Conservation (phyloP, 2,888 invertebrate species). For the Scaptomyza reducta region DNA sequence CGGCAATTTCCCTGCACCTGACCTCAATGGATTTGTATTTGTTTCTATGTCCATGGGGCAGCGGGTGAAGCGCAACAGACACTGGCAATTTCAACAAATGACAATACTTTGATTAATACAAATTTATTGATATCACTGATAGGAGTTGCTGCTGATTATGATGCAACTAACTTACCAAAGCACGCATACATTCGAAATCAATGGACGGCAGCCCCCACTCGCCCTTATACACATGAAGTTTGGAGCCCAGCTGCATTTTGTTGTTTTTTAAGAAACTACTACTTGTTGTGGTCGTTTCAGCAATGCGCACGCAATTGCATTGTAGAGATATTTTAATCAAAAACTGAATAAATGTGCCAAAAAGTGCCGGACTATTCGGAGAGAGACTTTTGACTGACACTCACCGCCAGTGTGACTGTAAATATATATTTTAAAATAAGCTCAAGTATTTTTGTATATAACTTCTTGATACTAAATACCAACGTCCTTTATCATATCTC, state of each 20-base stretch:
- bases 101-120: constrained; percentile 32
- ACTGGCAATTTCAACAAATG: constrained; percentile 83
- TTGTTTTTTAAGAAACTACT: constrained; percentile 1
- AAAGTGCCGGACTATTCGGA: constrained; percentile 41
- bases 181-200: constrained; percentile 92
- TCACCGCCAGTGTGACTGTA: constrained; percentile 32
- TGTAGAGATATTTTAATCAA: constrained; percentile 37
- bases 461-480: background rate
- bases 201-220: constrained; percentile 95
- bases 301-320: constrained; percentile 35
- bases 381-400: constrained; percentile 36
- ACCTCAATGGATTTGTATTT: constrained; percentile 89
- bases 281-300: constrained; percentile 15
- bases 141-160: constrained; percentile 52
- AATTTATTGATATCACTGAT: constrained; percentile 54
- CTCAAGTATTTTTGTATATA: background rate
- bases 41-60: constrained; percentile 89
- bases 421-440: background rate
- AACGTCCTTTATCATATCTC: background rate
- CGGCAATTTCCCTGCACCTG: constrained; percentile 90
- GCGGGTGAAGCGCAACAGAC: constrained; percentile 90
- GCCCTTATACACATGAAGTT: constrained; percentile 92
- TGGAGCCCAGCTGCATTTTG: constrained; percentile 80
- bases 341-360: constrained; percentile 42
- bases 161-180: constrained; percentile 87